phyloP scores from a whole-genome alignment of 2,888 invertebrate genomes.

The Teinopalpus imperialis region DNA sequence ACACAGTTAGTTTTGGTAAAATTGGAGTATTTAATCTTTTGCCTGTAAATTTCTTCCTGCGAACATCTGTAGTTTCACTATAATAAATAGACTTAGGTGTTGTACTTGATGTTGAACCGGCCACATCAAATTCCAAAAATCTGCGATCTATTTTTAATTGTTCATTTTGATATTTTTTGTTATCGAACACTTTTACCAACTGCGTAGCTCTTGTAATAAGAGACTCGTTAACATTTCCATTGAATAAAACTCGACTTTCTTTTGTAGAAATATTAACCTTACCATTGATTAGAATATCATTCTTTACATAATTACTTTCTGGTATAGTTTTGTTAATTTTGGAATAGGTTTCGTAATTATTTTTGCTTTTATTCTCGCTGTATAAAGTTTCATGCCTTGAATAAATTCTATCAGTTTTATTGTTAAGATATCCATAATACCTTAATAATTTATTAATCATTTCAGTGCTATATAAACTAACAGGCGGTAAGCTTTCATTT shows the following conservation, averaged over 20 bases:
- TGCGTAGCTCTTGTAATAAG: conserved; percentile 50
- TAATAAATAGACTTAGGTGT: conserved; percentile 41
- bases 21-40: conserved; percentile 66
- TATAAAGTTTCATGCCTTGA: conserved; percentile 45
- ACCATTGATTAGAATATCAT: not conserved
- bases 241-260: conserved; percentile 47
- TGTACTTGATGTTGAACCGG: conserved; percentile 10
- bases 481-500: conserved; percentile 73
- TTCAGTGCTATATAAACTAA: conserved; percentile 75
- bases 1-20: conserved; percentile 25
- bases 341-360: conserved; percentile 31
- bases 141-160: conserved; percentile 56
- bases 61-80: conserved; percentile 38
- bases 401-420: conserved; percentile 63
- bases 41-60: conserved; percentile 50
- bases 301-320: conserved; percentile 34
- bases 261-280: conserved; percentile 37
- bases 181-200: conserved; percentile 57
- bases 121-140: conserved; percentile 44
- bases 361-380: conserved; percentile 36
- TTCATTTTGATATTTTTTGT: conserved; percentile 60
- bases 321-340: conserved; percentile 36
- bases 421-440: conserved; percentile 72
- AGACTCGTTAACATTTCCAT: conserved; percentile 56
- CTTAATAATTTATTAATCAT: conserved; percentile 75